Conservation (phyloP, 1,140 invertebrate genomes). For the Orchestia grillus region DNA sequence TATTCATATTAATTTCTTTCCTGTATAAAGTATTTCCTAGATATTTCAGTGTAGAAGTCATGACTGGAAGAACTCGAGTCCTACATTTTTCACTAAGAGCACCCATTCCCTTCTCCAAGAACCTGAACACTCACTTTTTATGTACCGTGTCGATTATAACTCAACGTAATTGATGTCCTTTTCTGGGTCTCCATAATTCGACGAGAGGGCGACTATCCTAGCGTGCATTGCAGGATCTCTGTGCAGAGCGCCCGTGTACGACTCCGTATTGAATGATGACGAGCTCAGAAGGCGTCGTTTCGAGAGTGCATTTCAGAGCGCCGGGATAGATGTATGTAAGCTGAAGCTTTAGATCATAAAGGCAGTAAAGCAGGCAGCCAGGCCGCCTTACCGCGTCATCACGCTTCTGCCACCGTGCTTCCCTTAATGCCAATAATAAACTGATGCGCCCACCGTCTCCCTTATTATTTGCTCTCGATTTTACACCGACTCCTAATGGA, state of each 20-base stretch:
- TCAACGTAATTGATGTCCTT: not conserved
- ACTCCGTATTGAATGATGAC: not conserved
- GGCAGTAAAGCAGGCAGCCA: not conserved
- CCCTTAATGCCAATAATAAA: constrained; percentile 38
- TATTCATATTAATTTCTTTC: not conserved
- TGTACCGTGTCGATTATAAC: not conserved
- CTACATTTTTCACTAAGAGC: too few relatives aligned
- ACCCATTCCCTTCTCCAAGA: not conserved
- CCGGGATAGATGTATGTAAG: not conserved
- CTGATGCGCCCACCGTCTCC: constrained; percentile 17
- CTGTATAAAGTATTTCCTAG: too few relatives aligned
- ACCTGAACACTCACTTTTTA: not conserved
- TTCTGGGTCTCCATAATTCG: not conserved
- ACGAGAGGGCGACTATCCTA: not conserved
- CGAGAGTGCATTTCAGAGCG: not conserved
- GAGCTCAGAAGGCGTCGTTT: not conserved
- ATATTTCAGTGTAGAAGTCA: too few relatives aligned
- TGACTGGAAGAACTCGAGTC: not conserved
- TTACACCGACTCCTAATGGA: constrained; percentile 14
- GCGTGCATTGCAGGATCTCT: not conserved
- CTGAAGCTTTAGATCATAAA: not conserved
- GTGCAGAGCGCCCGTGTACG: not conserved
- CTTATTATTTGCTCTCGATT: constrained; percentile 45
- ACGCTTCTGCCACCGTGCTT: constrained; percentile 54
- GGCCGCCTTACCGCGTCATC: not conserved